Percentiles rank a stretch among this genome's conserved stretches.
phyloP scores from a whole-genome alignment of 2,113 vertebrate genomes.

The Raja brachyura region DNA sequence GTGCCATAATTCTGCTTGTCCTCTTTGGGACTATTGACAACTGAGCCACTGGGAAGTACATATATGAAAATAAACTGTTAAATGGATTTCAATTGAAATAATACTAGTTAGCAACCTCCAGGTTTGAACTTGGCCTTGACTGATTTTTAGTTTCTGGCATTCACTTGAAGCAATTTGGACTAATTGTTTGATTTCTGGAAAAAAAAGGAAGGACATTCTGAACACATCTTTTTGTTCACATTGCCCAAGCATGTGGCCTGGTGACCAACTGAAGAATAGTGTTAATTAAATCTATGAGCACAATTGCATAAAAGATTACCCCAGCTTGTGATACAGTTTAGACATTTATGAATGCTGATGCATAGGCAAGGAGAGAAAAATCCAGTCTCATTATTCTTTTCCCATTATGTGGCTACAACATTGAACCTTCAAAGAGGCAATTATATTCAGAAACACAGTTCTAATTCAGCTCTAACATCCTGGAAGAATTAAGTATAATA shows the following conservation, averaged over 20 bases:
- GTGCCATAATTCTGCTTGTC: background rate
- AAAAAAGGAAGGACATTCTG: background rate
- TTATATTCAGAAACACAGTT: constrained; percentile 6
- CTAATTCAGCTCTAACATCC: background rate
- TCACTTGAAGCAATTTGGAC: background rate
- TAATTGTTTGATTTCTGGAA: background rate
- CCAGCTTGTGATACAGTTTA: background rate
- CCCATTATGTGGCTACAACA: background rate
- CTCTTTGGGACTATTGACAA: background rate
- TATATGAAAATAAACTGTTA: background rate
- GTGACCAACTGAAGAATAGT: background rate
- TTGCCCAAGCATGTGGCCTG: background rate
- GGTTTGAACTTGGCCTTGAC: background rate
- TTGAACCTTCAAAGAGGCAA: background rate
- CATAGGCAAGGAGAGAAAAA: background rate
- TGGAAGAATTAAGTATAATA: constrained; percentile 23
- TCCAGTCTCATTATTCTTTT: background rate
- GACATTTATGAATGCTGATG: background rate
- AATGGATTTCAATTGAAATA: too few species aligned
- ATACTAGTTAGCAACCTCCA: background rate
- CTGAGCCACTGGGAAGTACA: background rate
- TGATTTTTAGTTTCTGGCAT: background rate
- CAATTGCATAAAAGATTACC: background rate
- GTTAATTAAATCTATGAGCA: background rate
- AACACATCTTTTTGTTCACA: background rate